Evolutionary conservation across 2,113 vertebrate genomes (phyloP).

Genomic region (Thryonomys swinderianus): DNA sequence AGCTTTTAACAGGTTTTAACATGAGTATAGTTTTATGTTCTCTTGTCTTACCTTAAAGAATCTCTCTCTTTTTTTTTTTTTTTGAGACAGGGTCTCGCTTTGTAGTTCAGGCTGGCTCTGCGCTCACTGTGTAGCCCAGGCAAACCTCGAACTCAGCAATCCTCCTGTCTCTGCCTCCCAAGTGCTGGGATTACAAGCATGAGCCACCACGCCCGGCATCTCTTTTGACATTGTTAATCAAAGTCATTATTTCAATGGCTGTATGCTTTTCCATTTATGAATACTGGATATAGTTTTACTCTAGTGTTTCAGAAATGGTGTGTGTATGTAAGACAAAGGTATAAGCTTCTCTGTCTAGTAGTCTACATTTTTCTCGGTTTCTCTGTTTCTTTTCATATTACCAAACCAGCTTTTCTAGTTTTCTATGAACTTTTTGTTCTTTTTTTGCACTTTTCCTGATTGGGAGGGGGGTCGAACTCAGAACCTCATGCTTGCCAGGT

Average conservation of each 20-base stretch:
- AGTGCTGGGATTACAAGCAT: too few relatives aligned
- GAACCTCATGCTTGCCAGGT: too few relatives aligned
- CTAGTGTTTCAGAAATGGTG: neutral
- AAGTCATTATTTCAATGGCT: constrained; percentile 28
- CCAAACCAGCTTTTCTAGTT: neutral
- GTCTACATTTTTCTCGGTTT: constrained; percentile 1
- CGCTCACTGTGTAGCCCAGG: too few relatives aligned
- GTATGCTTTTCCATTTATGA: neutral
- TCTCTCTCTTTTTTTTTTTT: too few relatives aligned
- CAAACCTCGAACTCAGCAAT: too few relatives aligned
- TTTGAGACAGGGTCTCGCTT: too few relatives aligned
- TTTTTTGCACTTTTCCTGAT: too few relatives aligned
- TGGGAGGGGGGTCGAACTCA: too few relatives aligned
- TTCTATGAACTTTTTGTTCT: neutral
- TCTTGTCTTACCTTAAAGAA: neutral
- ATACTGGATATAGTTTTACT: neutral
- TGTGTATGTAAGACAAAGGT: neutral
- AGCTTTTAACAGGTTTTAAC: neutral
- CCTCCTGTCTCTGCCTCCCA: too few relatives aligned
- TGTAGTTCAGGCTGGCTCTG: too few relatives aligned
- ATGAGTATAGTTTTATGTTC: neutral
- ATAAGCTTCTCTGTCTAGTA: neutral
- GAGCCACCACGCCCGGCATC: too few relatives aligned
- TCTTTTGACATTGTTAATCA: neutral
- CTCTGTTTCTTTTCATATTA: neutral